phyloP scores from a whole-genome alignment of 2,113 vertebrate species.

The Dissostichus mawsoni region DNA sequence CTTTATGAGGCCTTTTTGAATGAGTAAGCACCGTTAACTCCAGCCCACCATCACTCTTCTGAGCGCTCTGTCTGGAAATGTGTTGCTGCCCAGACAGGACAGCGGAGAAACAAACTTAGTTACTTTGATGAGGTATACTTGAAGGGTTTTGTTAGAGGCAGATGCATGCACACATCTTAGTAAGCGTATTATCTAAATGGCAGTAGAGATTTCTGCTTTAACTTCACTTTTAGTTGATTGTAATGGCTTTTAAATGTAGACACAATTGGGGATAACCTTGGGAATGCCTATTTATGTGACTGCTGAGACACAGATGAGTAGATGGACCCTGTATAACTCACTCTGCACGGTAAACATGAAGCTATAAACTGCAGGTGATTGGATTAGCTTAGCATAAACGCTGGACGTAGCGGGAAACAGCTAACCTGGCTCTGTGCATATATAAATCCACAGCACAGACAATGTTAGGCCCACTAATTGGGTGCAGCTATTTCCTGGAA shows the following conservation, averaged over 20 bases:
- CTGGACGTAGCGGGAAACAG: neutral
- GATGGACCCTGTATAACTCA: neutral
- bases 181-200: neutral
- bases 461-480: no score
- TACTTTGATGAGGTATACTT: neutral
- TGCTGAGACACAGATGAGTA: no score
- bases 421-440: no score
- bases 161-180: neutral
- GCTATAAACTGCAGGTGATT: neutral
- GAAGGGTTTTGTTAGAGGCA: no score
- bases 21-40: slow-evolving; percentile 45
- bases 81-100: slow-evolving; percentile 8
- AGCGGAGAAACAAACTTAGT: neutral
- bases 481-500: neutral
- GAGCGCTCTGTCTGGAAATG: slow-evolving; percentile 30
- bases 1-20: slow-evolving; percentile 42
- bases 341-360: neutral
- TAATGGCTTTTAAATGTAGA: no score
- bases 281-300: no score
- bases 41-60: slow-evolving; percentile 9
- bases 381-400: neutral
- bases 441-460: no score
- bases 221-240: no score
- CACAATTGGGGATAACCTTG: no score
- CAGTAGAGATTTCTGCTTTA: neutral